A percentile compares a stretch with the other conserved stretches of the same genome.
These are phyloP conservation scores for Ferdinandea cuprea DNA, from an alignment of 2,888 invertebrate species.

Conservation along the genomic window DNA sequence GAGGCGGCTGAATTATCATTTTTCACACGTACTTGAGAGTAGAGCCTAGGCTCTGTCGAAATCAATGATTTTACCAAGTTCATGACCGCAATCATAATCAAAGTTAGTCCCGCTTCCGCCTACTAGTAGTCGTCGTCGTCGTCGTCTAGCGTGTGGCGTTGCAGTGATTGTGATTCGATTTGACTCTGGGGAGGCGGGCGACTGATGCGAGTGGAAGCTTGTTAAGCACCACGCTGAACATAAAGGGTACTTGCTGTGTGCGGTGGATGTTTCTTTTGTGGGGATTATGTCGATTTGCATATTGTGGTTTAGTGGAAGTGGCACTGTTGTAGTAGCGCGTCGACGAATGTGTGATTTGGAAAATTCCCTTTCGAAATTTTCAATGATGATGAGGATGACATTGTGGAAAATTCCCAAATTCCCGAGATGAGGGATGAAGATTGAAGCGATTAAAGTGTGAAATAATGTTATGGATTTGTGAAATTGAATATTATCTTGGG, in stretches of 20 bases:
- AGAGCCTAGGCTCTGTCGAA: constrained; percentile 72
- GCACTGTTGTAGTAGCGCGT: constrained; percentile 1
- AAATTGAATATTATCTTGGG: neutral
- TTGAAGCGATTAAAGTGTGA: constrained; percentile 13
- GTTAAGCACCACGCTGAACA: constrained; percentile 52
- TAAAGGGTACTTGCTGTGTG: constrained; percentile 53
- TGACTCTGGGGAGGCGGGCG: constrained; percentile 40
- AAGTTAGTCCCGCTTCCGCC: constrained; percentile 55
- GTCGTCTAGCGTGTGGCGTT: constrained; percentile 2
- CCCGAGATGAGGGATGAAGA: neutral
- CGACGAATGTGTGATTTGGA: constrained; percentile 29
- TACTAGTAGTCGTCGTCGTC: too few species aligned
- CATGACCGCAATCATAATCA: constrained; percentile 75
- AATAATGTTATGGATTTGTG: neutral
- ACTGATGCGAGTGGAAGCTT: constrained; percentile 29
- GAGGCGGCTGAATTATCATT: constrained; percentile 59
- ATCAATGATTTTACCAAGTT: constrained; percentile 74
- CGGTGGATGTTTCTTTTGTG: constrained; percentile 43
- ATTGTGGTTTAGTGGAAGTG: constrained; percentile 46
- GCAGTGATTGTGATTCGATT: constrained; percentile 74
- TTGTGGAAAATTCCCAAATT: constrained; percentile 15
- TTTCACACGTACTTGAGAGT: constrained; percentile 69
- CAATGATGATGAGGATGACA: constrained; percentile 18
- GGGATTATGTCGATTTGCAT: constrained; percentile 66
- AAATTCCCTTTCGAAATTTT: constrained; percentile 22